Base-by-base conservation (phyloP, 2,888 invertebrate species). In the Asteroscopus sphinx region DNA sequence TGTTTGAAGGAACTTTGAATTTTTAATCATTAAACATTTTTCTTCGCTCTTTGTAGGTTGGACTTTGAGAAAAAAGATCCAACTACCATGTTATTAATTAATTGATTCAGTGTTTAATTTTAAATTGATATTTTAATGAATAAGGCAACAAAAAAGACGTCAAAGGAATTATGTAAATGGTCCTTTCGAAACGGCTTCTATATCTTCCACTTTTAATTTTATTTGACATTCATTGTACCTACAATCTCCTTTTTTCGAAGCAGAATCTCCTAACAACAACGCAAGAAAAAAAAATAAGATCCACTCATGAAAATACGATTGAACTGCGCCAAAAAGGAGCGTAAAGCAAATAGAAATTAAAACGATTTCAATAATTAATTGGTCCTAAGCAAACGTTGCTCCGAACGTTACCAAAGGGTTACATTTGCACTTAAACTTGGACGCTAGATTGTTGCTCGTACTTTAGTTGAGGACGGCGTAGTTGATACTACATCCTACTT, bases 321-420 rank as follows among this genome's bases (percentile, higher is more conserved):
- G 17, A 51, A 39, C 32, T 66, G 35, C 40, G 36, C 47, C 46
- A 44, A 57, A 68, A 58, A 69, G 47, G 54, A 66, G 16, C 42
- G 47, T 9, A 13, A 49, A 58, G 53, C 47, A 73, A 73, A 76
- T 69, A 74, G 30, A 58, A 48, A 68, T 58, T 67, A 62, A 67
- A 77, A 68, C 72, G 64, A 68, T 77, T 72, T 77, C 63, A 75
- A 75, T 75, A 72, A 76, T 77, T 77, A 76, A 77, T 76, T 76
- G 64, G 74, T 77, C 80, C 80, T 79, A 60, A 64, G 64, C 65
- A 79, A 75, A 75, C 63, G 68, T 65, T 37, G 51, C 67, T 67
- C 51, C 64, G 68, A 70, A 70, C 68, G 63, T 55, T 66, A 68
- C 57, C 42, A 68, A 72, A 79, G 73, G 79, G 77, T 73, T 69